Evolutionary conservation across 2,888 invertebrate genomes (phyloP).

Genomic region (Rhorus exstirpatorius): DNA sequence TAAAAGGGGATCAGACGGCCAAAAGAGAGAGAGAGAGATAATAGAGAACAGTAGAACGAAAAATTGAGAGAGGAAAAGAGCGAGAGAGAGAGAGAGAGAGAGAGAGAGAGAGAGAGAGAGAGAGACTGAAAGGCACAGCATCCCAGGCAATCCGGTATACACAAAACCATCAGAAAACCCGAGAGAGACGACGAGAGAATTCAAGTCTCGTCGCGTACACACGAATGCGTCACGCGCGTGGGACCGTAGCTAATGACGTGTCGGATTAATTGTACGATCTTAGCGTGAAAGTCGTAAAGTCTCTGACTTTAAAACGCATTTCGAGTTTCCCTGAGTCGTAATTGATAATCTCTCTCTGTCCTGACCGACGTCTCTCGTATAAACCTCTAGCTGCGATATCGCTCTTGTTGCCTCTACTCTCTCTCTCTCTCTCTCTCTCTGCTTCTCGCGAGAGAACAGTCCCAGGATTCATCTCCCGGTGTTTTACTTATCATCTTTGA

Average conservation of each 20-base stretch:
- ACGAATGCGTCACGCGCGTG: conserved; percentile 73
- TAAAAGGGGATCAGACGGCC: conserved; percentile 57
- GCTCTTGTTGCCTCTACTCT: conserved; percentile 11
- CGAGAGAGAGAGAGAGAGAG: conserved; percentile 3
- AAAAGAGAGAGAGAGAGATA: conserved; percentile 3
- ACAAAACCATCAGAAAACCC: conserved; percentile 25
- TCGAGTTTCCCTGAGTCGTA: conserved; percentile 66
- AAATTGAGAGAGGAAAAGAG: not conserved
- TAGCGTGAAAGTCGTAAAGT: conserved; percentile 77
- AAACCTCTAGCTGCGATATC: conserved; percentile 18
- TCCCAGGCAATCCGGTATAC: conserved; percentile 17
- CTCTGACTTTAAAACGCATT: conserved; percentile 76
- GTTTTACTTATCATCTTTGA: not conserved
- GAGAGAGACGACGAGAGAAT: conserved; percentile 34
- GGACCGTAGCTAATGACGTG: conserved; percentile 73
- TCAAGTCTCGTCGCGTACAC: conserved; percentile 61
- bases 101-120: conserved; percentile 25
- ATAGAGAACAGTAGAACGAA: conserved; percentile 2
- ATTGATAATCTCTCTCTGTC: conserved; percentile 61
- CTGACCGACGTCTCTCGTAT: conserved; percentile 6
- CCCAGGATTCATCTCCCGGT: conserved; percentile 72
- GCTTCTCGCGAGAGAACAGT: conserved; percentile 74
- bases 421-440: conserved; percentile 60
- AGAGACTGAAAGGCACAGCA: conserved; percentile 21
- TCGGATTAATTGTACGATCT: conserved; percentile 77